Evolutionary conservation across 2,113 vertebrate genomes (phyloP), one percentile per base, ranked within the genome.

Genomic region (Macrotis lagotis): DNA sequence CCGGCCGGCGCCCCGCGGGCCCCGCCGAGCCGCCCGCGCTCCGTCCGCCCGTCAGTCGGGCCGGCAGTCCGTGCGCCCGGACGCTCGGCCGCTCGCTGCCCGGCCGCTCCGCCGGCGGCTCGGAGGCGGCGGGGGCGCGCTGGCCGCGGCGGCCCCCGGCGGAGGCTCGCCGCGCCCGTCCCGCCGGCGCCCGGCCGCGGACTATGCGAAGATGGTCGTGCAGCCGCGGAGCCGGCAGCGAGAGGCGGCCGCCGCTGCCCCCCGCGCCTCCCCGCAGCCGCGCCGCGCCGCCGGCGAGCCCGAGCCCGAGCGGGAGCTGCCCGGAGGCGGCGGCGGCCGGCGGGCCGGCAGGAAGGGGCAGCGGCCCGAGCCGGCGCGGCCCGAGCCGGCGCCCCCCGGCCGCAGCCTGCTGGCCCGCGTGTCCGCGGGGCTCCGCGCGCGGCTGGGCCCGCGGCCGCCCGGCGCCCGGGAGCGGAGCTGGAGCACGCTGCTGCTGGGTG

Each of bases 201-300:
- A 96, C 96, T 95, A 97, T 97, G 97, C 96, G 88, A 97, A 97
- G 96, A 97, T 98, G 97, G 97, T 97, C 97, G 93, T 97, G 96
- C 97, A 95, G 95, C 95, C 97, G 95, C 96, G 97, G 97, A 98
- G 31, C 96, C 97, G 96, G 96, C 97, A 97, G 55, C 97, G 97
- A 88, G 97, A 98, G 52, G 95, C 96, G 51, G 94, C 96, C 92
- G 92, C 97, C 48, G 95, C 92, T 94, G 91, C 96, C 90, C 95
- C 95, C 91, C 96, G 96, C 51, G 91, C 96, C 90, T 93, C 96
- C 48, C 97, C 55, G 94, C 90, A 96, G 26, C 97, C 94, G 96
- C 24, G 90, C 92, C 49, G 44, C 74, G 50, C 91, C 51, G 94
- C 97, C 89, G 96, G 93, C 90, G 97, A 97, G 48, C 95, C 94